phyloP scores from a whole-genome alignment of 2,113 vertebrate species.

The Brachionichthys hirsutus region DNA sequence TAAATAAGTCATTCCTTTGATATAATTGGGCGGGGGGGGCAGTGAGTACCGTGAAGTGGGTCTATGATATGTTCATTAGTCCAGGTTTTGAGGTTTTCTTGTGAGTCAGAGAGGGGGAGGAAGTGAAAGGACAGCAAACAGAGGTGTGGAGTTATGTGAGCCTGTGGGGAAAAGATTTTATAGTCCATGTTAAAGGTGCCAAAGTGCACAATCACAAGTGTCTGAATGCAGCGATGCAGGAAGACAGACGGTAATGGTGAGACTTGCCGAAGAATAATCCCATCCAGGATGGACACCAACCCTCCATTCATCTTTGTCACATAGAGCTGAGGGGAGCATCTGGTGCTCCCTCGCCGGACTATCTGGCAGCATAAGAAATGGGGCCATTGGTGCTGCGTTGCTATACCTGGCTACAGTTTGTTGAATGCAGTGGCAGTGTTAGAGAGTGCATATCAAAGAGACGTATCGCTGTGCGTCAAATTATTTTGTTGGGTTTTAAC shows the following conservation, averaged over 20 bases:
- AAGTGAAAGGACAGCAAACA: slow-evolving; percentile 30
- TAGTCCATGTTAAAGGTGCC: slow-evolving; percentile 7
- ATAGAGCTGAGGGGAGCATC: slow-evolving; percentile 38
- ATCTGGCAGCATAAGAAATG: slow-evolving; percentile 37
- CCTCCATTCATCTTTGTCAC: slow-evolving; percentile 55
- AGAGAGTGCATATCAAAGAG: slow-evolving; percentile 28
- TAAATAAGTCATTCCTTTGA: slow-evolving; percentile 57
- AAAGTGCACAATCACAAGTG: slow-evolving; percentile 26
- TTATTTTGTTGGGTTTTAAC: slow-evolving; percentile 21
- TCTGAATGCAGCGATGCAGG: not conserved
- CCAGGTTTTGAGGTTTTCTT: slow-evolving; percentile 42
- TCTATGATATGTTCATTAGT: slow-evolving; percentile 63
- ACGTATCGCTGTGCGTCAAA: slow-evolving; percentile 15
- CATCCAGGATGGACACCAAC: slow-evolving; percentile 29
- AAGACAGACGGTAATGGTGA: not conserved
- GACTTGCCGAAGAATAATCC: slow-evolving; percentile 40
- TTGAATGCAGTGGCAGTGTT: not conserved
- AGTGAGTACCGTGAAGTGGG: slow-evolving; percentile 40
- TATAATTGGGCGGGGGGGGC: slow-evolving; percentile 61
- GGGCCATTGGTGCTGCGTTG: slow-evolving; percentile 6
- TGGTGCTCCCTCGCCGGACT: slow-evolving; percentile 21
- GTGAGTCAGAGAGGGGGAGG: slow-evolving; percentile 16
- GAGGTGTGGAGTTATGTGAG: slow-evolving; percentile 14
- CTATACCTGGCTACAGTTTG: slow-evolving; percentile 16
- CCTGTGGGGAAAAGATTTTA: slow-evolving; percentile 4